Conservation (phyloP, 2,888 invertebrate species). For the Argyra leucocephala region DNA sequence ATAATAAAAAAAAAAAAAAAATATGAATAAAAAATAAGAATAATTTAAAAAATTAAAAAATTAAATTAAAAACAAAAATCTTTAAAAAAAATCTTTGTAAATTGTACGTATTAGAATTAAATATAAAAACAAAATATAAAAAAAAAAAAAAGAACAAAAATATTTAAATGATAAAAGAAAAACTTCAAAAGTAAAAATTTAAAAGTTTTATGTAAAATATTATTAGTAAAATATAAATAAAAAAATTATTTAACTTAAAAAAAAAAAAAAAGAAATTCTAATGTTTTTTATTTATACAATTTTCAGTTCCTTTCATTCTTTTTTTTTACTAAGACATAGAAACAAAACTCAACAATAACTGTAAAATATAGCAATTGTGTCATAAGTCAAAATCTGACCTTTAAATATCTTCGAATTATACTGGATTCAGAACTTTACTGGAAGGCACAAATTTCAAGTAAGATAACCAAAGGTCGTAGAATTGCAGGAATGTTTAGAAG, state of each 20-base stretch:
- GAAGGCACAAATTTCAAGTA: too few relatives aligned
- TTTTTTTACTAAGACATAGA: too few relatives aligned
- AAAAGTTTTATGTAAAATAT: slow-evolving; percentile 4
- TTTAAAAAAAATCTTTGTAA: slow-evolving; percentile 6
- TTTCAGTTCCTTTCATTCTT: too few relatives aligned
- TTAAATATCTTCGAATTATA: too few relatives aligned
- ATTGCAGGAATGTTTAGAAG: too few relatives aligned
- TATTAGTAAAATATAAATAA: slow-evolving; percentile 6
- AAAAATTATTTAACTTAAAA: not conserved
- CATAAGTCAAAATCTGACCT: too few relatives aligned
- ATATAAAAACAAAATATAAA: not conserved
- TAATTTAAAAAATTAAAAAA: not conserved
- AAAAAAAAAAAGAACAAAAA: not conserved
- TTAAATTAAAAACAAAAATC: not conserved
- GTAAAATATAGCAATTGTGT: too few relatives aligned
- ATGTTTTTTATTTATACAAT: too few relatives aligned
- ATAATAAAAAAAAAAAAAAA: not conserved
- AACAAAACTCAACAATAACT: too few relatives aligned
- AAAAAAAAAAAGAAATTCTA: too few relatives aligned
- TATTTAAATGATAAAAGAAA: not conserved
- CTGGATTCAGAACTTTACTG: too few relatives aligned
- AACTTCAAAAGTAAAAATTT: not conserved
- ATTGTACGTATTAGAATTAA: slow-evolving; percentile 6
- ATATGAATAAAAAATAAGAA: not conserved
- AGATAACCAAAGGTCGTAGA: too few relatives aligned